Conservation (phyloP, 35 echinoderm and acorn worm species). For the Acanthaster planci region DNA sequence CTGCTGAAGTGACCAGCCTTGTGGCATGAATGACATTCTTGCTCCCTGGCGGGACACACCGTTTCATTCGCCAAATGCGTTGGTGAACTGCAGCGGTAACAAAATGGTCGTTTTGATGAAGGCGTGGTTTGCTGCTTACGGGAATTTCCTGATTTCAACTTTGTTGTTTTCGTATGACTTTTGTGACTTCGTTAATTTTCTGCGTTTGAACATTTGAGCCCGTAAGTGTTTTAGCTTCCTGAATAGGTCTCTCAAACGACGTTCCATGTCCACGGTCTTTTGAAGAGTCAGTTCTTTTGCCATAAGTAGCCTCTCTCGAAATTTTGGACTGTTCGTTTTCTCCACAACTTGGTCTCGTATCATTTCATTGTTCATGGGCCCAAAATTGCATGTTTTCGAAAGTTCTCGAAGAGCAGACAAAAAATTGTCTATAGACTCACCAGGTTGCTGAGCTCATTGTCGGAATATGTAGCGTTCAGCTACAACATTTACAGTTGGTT, state of each 20-base stretch:
- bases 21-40: constrained; percentile 35
- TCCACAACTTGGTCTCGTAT: constrained; percentile 30
- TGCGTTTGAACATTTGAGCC: not conserved
- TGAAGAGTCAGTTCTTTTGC: constrained; percentile 8
- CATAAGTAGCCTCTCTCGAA: constrained; percentile 38
- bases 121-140: constrained; percentile 14
- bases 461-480: constrained; percentile 44
- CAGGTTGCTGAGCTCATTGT: constrained; percentile 21
- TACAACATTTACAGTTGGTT: constrained; percentile 36
- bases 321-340: constrained; percentile 31
- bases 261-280: not conserved
- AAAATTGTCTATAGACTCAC: constrained; percentile 41
- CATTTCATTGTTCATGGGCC: constrained; percentile 27
- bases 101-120: not conserved
- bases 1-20: constrained; percentile 53
- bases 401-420: constrained; percentile 39
- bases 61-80: constrained; percentile 39
- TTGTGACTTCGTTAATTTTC: not conserved
- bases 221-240: not conserved
- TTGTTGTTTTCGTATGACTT: not conserved
- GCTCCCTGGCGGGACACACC: constrained; percentile 20
- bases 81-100: constrained; percentile 37
- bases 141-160: not conserved
- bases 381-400: constrained; percentile 45
- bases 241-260: not conserved